Base-by-base conservation (phyloP, 2,888 invertebrate species). In the Dermolepida albohirtum region DNA sequence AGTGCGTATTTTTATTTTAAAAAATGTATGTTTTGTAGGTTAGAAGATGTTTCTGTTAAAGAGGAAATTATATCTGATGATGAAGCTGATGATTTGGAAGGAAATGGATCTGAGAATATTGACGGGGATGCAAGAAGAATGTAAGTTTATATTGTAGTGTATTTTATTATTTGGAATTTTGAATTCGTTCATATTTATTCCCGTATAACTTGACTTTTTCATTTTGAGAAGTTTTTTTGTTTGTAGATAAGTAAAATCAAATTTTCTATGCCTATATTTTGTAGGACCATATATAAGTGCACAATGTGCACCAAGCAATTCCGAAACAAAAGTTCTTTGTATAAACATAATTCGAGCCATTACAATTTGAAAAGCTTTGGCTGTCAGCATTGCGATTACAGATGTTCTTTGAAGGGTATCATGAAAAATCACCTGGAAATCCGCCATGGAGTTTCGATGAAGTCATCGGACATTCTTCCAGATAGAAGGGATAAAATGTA, bases 401-500 rank as follows among this genome's bases (percentile, higher is more conserved):
- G 57, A 5, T 41, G 57, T 12, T 29, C 27, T 1, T 29, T 59
- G 29, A n/a, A 44, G 10, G 44, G 57, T 12, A 59, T 59, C 1
- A 59, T 59, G 57, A 27, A 59, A 14, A 59, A 59, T 12, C 57
- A 59, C 29, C 12, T 59, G 27, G 22, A 44, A 27, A 27, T 59
- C 8, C 57, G 57, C 7, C 57, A 59, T 44, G 57, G 57, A 8
- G 22, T 29, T 5, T n/a, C 22, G 7, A 44, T 59, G 8, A 59
- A 59, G 27, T n/a, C 16, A 1, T 12, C 43, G 2, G 44, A 44
- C 8, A 59, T 59, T 8, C n/a, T 29, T 12, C 44, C 57, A 1
- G 57, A 59, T 27, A 43, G 44, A 14, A 59, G 43, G 7, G 44
- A 59, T 59, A 59, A 44, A 59, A 29, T 44, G 57, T 59, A 59